Conservation (phyloP, 2,797 vertebrate species). For the Ambastaia sidthimunki region DNA sequence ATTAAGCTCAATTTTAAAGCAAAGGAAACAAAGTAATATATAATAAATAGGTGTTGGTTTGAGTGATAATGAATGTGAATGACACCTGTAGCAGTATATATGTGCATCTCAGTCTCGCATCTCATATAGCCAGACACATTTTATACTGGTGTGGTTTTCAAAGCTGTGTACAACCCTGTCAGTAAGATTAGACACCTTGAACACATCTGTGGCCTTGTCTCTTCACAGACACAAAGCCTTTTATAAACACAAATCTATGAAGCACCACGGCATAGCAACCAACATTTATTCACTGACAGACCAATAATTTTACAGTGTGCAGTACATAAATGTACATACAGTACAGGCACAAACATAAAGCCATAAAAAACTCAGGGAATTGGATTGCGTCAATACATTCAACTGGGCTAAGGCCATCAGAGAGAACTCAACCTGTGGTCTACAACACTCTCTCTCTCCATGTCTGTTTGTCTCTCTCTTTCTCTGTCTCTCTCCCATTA, state of each 20-base stretch:
- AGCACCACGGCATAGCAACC: background rate
- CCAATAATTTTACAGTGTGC: background rate
- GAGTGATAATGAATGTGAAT: no score
- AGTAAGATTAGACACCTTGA: slow-evolving; percentile 3
- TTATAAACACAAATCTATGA: background rate
- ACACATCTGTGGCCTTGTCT: background rate
- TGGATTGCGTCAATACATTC: slow-evolving; percentile 3
- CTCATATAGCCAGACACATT: background rate
- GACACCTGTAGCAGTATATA: no score
- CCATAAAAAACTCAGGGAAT: background rate
- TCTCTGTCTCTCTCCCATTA: no score
- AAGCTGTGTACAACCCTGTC: background rate
- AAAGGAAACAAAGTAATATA: background rate
- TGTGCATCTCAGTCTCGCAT: background rate
- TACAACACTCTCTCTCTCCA: background rate
- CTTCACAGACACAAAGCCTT: background rate
- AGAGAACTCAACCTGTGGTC: background rate
- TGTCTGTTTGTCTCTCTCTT: background rate
- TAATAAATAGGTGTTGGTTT: no score
- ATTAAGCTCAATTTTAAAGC: background rate
- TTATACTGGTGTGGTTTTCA: background rate
- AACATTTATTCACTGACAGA: background rate
- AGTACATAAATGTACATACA: background rate
- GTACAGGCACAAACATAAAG: slow-evolving; percentile 1
- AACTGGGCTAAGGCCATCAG: background rate